Percentiles rank a stretch among this genome's conserved stretches.
These are phyloP conservation scores for Tetramorium simillimum DNA, from an alignment of 1,140 invertebrate genomes.

Conservation along the genomic window DNA sequence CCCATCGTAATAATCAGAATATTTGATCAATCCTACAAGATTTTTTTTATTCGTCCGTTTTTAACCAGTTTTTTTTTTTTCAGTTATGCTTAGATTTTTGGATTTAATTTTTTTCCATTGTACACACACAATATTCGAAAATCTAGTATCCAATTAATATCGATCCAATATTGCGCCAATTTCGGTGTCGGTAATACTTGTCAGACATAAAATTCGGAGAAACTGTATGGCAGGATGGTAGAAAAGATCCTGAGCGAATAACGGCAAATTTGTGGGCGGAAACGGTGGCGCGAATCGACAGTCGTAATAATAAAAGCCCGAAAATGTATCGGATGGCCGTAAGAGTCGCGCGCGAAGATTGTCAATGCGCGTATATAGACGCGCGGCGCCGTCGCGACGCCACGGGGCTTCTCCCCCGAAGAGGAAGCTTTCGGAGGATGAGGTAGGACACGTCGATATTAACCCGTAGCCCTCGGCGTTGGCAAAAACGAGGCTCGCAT, in stretches of 20 bases:
- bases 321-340: slow-evolving; percentile 44
- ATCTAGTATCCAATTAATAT: slow-evolving; percentile 5
- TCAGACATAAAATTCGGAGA: not conserved
- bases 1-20: too few species aligned
- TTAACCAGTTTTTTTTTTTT: too few species aligned
- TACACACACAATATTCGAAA: not conserved
- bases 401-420: slow-evolving; percentile 9
- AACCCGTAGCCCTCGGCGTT: slow-evolving; percentile 19
- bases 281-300: slow-evolving; percentile 31
- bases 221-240: not conserved
- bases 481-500: slow-evolving; percentile 34
- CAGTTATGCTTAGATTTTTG: not conserved
- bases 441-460: slow-evolving; percentile 40
- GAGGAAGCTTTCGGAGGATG: not conserved
- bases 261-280: slow-evolving; percentile 8
- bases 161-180: not conserved
- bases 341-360: slow-evolving; percentile 34
- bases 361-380: slow-evolving; percentile 36
- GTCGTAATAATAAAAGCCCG: slow-evolving; percentile 48
- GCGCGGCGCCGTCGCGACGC: slow-evolving; percentile 60
- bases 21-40: too few species aligned
- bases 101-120: not conserved
- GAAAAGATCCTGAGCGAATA: not conserved
- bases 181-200: not conserved
- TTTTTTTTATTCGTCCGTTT: too few species aligned